Base-by-base conservation (phyloP, 2,888 invertebrate genomes). In the Hetaerina titia region DNA sequence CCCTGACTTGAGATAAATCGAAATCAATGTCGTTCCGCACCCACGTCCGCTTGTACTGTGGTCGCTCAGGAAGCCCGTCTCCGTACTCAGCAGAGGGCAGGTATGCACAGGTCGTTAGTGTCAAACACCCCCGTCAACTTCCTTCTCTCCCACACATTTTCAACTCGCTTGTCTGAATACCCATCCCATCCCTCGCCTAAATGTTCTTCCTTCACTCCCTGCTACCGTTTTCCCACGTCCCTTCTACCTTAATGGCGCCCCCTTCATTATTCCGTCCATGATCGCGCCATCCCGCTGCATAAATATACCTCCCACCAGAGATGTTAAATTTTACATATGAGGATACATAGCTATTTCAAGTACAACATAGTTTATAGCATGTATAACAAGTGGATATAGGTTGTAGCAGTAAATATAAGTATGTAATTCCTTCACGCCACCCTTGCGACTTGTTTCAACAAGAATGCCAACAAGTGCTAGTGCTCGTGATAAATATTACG, bases 31-130 rank as follows among this genome's bases (percentile, higher is more conserved):
- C 22, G 9, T 81, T 13, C 11, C 25, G 8, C 11, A 25, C 25
- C 31, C 25, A 31, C 81, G 31, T 81, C 31, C 81, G 81, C 81
- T 31, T 69, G 31, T 81, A 11, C 31, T 31, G 25, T 31, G 69
- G 81, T 81, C 81, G 5, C 81, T 22, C 25, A 31, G 81, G 81
- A 15, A 81, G 19, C 22, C 69, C 25, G 11, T 31, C 31, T 2
- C 31, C 81, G n/a, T 31, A 31, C 81, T 81, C 81, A 81, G 31
- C 2, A 81, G 15, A 31, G 31, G 81, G 7, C 81, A 89, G 31
- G 90, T 92, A 92, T 25, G 92, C 74, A 92, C 92, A 45, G 56
- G 92, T 92, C 92, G 69, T 92, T 92, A 92, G 56, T 69, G 69
- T 69, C 56, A 45, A 22, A 92, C 92, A 57, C 74, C n/a, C 56